A percentile compares a stretch with the other conserved stretches of the same genome.
Conservation (phyloP, 2,888 invertebrate genomes). For the Melinopterus prodromus region DNA sequence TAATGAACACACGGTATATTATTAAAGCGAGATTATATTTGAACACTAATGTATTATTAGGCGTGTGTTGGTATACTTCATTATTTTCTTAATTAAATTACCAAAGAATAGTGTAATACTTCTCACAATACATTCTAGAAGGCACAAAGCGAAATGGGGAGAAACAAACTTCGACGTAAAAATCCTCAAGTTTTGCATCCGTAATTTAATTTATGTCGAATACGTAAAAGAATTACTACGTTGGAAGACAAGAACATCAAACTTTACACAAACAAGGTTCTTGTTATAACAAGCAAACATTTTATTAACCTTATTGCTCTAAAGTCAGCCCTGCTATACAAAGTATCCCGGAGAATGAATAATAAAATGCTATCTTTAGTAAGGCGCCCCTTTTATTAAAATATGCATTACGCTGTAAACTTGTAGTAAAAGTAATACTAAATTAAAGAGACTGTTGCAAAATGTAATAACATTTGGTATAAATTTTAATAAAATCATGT, state of each 20-base stretch:
- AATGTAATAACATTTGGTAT: not conserved
- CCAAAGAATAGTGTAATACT: no score
- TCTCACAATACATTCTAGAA: not conserved
- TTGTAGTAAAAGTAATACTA: not conserved
- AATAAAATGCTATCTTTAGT: not conserved
- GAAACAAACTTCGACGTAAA: not conserved
- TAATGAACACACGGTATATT: no score
- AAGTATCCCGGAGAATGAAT: not conserved
- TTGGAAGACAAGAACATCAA: not conserved
- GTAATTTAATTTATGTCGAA: slow-evolving; percentile 4
- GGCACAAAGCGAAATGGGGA: not conserved
- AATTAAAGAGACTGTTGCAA: not conserved
- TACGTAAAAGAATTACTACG: slow-evolving; percentile 4
- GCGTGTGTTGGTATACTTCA: not conserved
- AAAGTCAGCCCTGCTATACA: not conserved
- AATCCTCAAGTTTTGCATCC: not conserved
- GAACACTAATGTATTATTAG: no score
- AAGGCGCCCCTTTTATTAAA: not conserved
- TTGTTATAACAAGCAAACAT: not conserved
- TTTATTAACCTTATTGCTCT: not conserved
- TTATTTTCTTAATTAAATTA: no score
- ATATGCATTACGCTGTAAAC: not conserved
- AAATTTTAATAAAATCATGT: not conserved
- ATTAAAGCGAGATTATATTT: no score
- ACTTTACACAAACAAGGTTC: slow-evolving; percentile 4